A percentile compares a stretch with the other conserved stretches of the same genome.
These are phyloP conservation scores for Amazona ochrocephala DNA, from an alignment of 2,797 vertebrate genomes.

Conservation along the genomic window DNA sequence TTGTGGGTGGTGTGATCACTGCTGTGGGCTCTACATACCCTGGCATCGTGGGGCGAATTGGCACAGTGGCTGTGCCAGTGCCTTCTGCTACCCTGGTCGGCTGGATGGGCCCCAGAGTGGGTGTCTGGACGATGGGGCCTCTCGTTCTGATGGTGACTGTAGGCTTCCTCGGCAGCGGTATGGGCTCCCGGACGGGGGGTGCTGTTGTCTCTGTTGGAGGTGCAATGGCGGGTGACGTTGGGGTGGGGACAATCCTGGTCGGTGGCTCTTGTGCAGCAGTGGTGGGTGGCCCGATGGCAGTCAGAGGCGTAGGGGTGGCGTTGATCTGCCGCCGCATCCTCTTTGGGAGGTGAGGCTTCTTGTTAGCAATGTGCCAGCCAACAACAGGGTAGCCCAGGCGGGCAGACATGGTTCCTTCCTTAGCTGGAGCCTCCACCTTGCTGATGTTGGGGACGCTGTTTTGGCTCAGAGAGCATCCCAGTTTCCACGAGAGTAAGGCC, in stretches of 20 bases:
- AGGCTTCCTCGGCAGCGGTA: constrained; percentile 91
- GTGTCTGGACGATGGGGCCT: constrained; percentile 92
- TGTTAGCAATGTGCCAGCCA: constrained; percentile 98
- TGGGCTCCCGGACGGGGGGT: constrained; percentile 90
- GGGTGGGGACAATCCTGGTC: constrained; percentile 90
- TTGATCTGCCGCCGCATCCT: constrained; percentile 90
- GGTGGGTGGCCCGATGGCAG: constrained; percentile 89
- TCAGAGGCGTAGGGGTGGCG: constrained; percentile 88
- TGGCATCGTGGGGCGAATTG: constrained; percentile 88
- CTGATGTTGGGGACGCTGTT: constrained; percentile 90
- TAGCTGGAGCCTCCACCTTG: constrained; percentile 90
- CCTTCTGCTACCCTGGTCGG: constrained; percentile 90
- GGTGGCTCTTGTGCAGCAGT: constrained; percentile 88
- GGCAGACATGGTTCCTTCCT: constrained; percentile 94
- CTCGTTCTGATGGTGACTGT: constrained; percentile 88
- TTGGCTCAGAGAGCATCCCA: constrained; percentile 94
- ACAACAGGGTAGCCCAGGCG: constrained; percentile 94
- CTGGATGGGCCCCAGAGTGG: constrained; percentile 89
- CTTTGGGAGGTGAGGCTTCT: constrained; percentile 91
- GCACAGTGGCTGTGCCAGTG: constrained; percentile 84
- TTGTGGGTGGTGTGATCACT: constrained; percentile 85
- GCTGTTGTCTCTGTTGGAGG: constrained; percentile 88
- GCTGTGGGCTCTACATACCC: constrained; percentile 89
- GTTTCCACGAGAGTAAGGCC: constrained; percentile 94
- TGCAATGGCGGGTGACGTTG: constrained; percentile 91